Conservation (phyloP, 2,888 invertebrate genomes). For the Drosophila algonquin region DNA sequence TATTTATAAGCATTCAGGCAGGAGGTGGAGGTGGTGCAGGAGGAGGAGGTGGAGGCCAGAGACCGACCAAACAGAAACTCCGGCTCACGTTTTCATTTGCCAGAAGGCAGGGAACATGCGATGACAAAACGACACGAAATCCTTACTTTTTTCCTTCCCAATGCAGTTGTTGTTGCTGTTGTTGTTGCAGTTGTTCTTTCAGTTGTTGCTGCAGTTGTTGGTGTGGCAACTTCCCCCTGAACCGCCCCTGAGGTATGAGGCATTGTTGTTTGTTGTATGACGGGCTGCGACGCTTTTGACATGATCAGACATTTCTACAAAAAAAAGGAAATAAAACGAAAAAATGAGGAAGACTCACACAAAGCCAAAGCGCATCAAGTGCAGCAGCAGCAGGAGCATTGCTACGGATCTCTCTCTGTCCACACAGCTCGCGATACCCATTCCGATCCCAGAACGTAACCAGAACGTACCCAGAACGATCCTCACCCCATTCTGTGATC, state of each 20-base stretch:
- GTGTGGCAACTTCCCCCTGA: not conserved
- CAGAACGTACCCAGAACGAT: not conserved
- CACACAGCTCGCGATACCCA: not conserved
- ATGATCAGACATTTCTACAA: conserved; percentile 77
- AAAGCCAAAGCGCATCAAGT: conserved; percentile 74
- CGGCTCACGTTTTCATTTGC: conserved; percentile 76
- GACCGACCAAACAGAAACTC: conserved; percentile 36
- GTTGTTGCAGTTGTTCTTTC: conserved; percentile 26
- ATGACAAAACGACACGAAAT: conserved; percentile 81
- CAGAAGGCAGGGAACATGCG: conserved; percentile 67
- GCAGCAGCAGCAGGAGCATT: conserved; percentile 41
- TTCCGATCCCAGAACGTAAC: not conserved
- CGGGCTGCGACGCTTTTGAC: conserved; percentile 63
- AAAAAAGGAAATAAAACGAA: conserved; percentile 16
- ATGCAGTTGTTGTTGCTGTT: conserved; percentile 14
- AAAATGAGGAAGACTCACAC: conserved; percentile 32
- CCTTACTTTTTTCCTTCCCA: conserved; percentile 45
- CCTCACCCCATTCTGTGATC: conserved; percentile 20
- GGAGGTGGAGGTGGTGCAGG: no score
- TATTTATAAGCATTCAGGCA: conserved; percentile 67
- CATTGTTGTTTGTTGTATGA: conserved; percentile 46
- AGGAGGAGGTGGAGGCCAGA: not conserved
- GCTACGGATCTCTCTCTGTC: conserved; percentile 14
- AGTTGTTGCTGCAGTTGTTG: conserved; percentile 10
- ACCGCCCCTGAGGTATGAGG: not conserved